Base-by-base conservation (phyloP, 2,113 vertebrate genomes). In the Leptocoma aspasia region DNA sequence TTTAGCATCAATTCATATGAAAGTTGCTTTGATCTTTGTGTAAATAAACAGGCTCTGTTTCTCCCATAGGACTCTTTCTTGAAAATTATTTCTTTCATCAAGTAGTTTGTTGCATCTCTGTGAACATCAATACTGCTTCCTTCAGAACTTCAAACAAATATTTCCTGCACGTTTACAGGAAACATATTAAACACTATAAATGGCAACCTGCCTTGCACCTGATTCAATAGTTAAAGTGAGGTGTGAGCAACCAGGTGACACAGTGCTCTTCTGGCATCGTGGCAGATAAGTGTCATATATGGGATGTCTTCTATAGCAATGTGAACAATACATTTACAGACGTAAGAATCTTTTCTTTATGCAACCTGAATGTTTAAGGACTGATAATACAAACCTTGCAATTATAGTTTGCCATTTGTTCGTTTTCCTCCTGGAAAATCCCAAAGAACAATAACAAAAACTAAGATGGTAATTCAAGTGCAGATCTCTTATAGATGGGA, bases 71-170 rank as follows among this genome's bases (percentile, higher is more conserved):
- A 89, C 70, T 94, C 66, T 97, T 96, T 96, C 94, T 94, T 92
- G 93, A 97, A 97, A 97, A 95, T 95, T 6, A 94, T 96, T 98
- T 98, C 97, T 98, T 98, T 98, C 98, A 98, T 98, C 98, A 97
- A 94, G 87, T 95, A 95, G 92, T 97, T 98, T 98, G 96, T 96
- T 56, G 75, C 82, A 88, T 97, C 90, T 92, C 93, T 94, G 80
- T 95, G 95, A 98, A 98, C 97, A 97, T 98, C 97, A 98, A 80
- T 97, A 93, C 96, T 90, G 63, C 96, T 97, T 97, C 90, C 95
- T 96, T 97, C 84, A 94, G 91, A 97, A 97, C 97, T 98, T 98
- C 97, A 98, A 98, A 97, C 89, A 97, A 88, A 66, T 90, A 97
- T 97, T 98, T 98, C 96, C 97, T 96, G 92, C 96, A 97, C 95